Evolutionary conservation across 2,888 invertebrate species (phyloP), one percentile per base, ranked within the genome.

Genomic region (Branchellion lobata): DNA sequence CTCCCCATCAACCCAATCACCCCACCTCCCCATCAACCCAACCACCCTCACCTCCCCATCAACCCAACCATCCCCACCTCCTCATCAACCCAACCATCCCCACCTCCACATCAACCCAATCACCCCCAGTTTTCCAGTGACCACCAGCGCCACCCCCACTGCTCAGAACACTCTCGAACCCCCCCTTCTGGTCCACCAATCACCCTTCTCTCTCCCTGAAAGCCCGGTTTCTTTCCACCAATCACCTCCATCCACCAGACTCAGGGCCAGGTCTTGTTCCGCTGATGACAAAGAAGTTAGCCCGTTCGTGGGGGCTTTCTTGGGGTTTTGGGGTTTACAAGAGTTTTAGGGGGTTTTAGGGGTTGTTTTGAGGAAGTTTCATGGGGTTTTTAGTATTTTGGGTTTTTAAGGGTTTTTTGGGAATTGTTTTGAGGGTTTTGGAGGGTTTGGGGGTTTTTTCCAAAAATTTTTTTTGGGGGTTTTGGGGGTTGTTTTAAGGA

Each of bases 181-280:
- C 21, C 24, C 24, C 31, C 53, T 33, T 14, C 24, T 27, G 14
- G 21, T 27, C 5, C 51, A 40, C 51, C 27, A 51, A 11, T 34
- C 65, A 31, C 77, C 77, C 2, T 77, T 36, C 27, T 77, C 77
- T 3, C 53, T 53, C 27, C 77, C 77, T 61, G 53, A 77, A 31
- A 57, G 57, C 0, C 77, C 77, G 3, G 77, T 77, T 14, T 53
- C 77, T n/a, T 77, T 77, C 29, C 31, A 75, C 21, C 57, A 77
- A 36, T 3, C 5, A 29, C n/a, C 11, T 24, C 11, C 8, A 21
- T 24, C 5, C n/a, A 33, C 34, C n/a, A 29, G 77, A 5, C 31
- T 77, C 24, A 61, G 77, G 24, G 77, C 77, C 40, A 29, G 33
- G 33, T 77, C 77, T 14, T 77, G 57, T 29, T 77, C 77, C n/a